phyloP scores from a whole-genome alignment of 2,888 invertebrate species.

The Melangyna quadrimaculata region DNA sequence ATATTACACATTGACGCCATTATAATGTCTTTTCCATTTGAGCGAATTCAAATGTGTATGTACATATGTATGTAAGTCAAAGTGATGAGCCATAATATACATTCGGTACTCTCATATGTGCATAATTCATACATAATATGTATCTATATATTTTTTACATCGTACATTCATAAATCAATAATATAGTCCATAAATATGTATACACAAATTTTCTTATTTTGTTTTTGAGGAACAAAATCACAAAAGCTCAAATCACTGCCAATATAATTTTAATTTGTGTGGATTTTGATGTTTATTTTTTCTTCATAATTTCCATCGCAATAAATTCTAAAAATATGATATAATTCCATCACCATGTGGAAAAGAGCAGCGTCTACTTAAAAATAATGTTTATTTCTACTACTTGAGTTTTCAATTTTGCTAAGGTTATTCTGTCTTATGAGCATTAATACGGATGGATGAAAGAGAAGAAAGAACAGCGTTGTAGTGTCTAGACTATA shows the following conservation, averaged over 20 bases:
- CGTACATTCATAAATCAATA: background rate
- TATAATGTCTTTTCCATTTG: background rate
- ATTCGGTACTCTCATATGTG: background rate
- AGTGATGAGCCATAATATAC: background rate
- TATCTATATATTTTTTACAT: background rate
- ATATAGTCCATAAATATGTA: background rate
- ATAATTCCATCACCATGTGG: background rate
- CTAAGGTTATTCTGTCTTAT: background rate
- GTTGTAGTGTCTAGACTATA: background rate
- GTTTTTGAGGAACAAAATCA: background rate
- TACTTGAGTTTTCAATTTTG: background rate
- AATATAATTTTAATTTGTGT: conserved; percentile 8
- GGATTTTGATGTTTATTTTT: background rate
- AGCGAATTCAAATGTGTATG: background rate
- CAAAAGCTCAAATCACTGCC: conserved; percentile 7
- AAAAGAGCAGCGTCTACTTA: background rate
- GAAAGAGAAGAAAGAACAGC: background rate
- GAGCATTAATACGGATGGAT: background rate
- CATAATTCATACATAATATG: background rate
- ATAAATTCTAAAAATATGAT: conserved; percentile 31
- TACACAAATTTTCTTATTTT: background rate
- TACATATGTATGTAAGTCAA: no score
- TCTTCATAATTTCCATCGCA: background rate
- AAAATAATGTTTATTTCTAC: background rate
- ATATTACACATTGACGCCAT: conserved; percentile 15